Evolutionary conservation across 2,797 vertebrate species (phyloP).

Genomic region (Rhinophrynus dorsalis): DNA sequence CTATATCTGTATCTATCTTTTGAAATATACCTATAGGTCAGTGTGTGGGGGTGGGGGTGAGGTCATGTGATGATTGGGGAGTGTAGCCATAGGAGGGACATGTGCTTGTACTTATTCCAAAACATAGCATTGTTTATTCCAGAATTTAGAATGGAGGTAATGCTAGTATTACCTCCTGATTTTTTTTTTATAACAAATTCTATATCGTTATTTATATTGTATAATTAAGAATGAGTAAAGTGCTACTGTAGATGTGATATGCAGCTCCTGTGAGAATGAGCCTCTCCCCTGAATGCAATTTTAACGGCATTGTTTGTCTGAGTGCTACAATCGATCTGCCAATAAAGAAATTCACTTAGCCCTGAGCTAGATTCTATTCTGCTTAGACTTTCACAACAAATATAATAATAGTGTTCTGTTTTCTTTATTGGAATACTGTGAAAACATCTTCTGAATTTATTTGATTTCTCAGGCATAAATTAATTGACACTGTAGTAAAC

Average conservation of each 20-base stretch:
- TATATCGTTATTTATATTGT: no score
- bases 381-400: constrained; percentile 1
- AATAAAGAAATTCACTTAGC: constrained; percentile 32
- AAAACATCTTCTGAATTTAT: constrained; percentile 41
- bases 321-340: constrained; percentile 13
- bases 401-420: constrained; percentile 26
- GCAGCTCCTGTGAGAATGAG: not conserved
- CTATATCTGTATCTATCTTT: no score
- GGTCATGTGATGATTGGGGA: no score
- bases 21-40: no score
- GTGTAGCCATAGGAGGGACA: no score
- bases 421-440: constrained; percentile 32
- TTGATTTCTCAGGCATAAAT: constrained; percentile 31
- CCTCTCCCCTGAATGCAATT: not conserved
- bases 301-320: not conserved
- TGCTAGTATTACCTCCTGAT: no score
- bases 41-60: no score
- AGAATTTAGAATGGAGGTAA: no score
- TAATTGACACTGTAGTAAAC: constrained; percentile 39
- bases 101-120: no score
- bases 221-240: not conserved
- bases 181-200: no score
- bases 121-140: no score
- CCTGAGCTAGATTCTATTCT: not conserved
- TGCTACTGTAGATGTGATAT: not conserved